Evolutionary conservation across 1,140 invertebrate species (phyloP), one percentile per base, ranked within the genome.

Genomic region (Caerostris darwini): DNA sequence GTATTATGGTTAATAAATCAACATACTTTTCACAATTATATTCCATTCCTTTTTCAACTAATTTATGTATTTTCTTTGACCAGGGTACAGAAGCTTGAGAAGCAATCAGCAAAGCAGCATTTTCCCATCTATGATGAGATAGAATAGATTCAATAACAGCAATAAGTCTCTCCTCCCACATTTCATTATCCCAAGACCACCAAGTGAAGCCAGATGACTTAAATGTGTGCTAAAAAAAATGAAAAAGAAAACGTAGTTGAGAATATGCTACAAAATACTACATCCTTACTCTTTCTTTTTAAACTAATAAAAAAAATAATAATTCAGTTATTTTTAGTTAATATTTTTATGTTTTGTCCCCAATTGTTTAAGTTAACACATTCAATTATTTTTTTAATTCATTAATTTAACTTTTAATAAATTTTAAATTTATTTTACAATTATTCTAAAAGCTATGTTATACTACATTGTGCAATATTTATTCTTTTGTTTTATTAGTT

Each of bases 111-210:
- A 81, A 56, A 77, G 90, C 69, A 58, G 90, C 56, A 82, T 61
- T 82, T 71, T n/a, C 8, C 56, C 90, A 56, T 5, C 71, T n/a
- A 54, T 54, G 17, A 14, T n/a, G 7, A 14, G 10, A 57, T 8
- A 50, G 71, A 82, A 91, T 91, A 6, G 8, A 19, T 53, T 91
- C 57, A 82, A 17, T 82, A 8, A 91, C 58, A n/a, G 69, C 19
- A 91, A 91, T 61, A 50, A 91, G 54, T 3, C 90, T 56, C 59
- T 81, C 90, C 50, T 91, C 90, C 90, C 90, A 91, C 3, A 54
- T 54, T 50, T 81, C 88, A 8, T 56, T 14, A 71, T 90, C 88
- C n/a, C 61, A 58, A 5, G 17, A 90, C 88, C 88, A 90, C 88
- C 88, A 90, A 3, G 59, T 64, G 17, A 88, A 88, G 34, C 10